phyloP scores from a whole-genome alignment of 2,888 invertebrate genomes.

The Limnephilus lunatus region DNA sequence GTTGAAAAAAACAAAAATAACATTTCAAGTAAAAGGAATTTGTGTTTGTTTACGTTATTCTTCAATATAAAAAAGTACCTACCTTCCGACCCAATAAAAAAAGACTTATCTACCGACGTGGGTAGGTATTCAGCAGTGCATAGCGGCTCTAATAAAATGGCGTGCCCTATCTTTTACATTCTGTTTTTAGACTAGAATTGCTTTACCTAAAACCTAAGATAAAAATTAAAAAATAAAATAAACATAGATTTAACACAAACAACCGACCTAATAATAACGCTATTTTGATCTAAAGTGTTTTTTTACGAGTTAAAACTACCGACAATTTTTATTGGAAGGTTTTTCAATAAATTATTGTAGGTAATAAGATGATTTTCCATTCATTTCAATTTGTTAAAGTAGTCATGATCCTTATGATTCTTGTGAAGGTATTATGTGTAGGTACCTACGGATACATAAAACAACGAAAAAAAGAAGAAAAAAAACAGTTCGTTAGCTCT shows the following conservation, averaged over 20 bases:
- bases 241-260: too few relatives aligned
- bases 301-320: too few relatives aligned
- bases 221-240: too few relatives aligned
- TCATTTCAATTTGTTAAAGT: not conserved
- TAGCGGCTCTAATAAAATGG: too few relatives aligned
- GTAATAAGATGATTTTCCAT: too few relatives aligned
- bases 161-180: not conserved
- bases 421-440: not conserved
- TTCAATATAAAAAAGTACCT: not conserved
- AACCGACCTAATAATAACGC: not conserved
- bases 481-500: not conserved
- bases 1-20: not conserved
- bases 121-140: too few relatives aligned
- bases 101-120: too few relatives aligned
- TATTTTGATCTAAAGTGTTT: not conserved
- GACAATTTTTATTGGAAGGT: too few relatives aligned
- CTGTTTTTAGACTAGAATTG: too few relatives aligned
- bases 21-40: not conserved
- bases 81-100: not conserved
- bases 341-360: not conserved
- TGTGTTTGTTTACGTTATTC: not conserved
- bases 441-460: not conserved
- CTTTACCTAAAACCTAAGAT: too few relatives aligned
- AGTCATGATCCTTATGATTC: not conserved
- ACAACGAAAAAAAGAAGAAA: not conserved